A percentile compares a stretch with the other conserved stretches of the same genome.
Evolutionary conservation across 2,797 vertebrate genomes (phyloP).

Genomic region (Xenopus petersii): DNA sequence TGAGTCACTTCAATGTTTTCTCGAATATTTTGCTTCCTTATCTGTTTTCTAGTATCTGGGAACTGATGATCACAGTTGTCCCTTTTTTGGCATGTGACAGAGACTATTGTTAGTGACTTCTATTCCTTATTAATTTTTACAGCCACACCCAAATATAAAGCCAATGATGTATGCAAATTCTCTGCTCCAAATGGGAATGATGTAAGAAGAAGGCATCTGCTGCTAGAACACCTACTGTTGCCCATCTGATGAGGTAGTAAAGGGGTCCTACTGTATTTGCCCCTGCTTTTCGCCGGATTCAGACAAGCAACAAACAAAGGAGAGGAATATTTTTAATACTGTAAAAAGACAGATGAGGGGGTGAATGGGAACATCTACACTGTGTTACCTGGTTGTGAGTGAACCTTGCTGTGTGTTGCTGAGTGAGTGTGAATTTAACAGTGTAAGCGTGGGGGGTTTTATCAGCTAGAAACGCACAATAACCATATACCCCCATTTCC

Average conservation of each 20-base stretch:
- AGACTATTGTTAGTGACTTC: too few relatives aligned
- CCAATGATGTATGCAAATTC: constrained; percentile 94
- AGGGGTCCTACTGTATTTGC: neutral
- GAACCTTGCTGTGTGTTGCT: constrained; percentile 1
- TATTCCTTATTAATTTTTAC: constrained; percentile 22
- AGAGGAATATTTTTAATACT: constrained; percentile 46
- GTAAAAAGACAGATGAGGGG: constrained; percentile 9
- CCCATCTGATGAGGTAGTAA: constrained; percentile 4
- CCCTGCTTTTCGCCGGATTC: neutral
- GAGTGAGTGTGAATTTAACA: neutral
- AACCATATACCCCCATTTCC: constrained; percentile 11
- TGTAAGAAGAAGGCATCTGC: constrained; percentile 63
- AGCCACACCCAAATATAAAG: constrained; percentile 95
- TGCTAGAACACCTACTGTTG: constrained; percentile 2
- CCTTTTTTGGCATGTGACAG: too few relatives aligned
- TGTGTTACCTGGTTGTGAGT: constrained; percentile 10
- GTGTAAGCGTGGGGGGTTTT: constrained; percentile 2
- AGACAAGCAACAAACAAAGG: constrained; percentile 9
- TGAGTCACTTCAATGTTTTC: constrained; percentile 61
- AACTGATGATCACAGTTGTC: too few relatives aligned
- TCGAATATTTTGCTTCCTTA: too few relatives aligned
- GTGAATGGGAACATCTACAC: neutral
- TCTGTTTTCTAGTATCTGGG: too few relatives aligned
- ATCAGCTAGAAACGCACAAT: constrained; percentile 45
- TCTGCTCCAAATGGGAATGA: constrained; percentile 91